Evolutionary conservation across 2,888 invertebrate species (phyloP).

Genomic region (Lacanobia oleracea): DNA sequence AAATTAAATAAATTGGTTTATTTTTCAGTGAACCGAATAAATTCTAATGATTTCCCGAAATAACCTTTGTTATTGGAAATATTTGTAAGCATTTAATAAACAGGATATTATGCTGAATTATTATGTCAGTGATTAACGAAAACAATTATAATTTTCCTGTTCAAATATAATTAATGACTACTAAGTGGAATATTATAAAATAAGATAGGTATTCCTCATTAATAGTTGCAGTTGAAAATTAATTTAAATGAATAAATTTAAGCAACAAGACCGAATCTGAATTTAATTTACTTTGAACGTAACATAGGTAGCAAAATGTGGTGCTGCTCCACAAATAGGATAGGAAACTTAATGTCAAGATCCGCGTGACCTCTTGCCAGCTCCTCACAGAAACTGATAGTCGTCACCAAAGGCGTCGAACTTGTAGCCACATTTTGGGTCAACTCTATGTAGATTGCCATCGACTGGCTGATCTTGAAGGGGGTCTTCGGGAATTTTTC

Average conservation of each 20-base stretch:
- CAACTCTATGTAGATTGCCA: neutral
- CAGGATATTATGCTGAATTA: constrained; percentile 27
- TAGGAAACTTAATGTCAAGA: neutral
- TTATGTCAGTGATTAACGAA: neutral
- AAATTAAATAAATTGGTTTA: too few species aligned
- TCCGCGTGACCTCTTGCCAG: neutral
- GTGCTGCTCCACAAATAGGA: neutral
- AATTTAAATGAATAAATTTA: neutral
- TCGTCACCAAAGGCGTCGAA: neutral
- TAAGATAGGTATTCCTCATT: neutral
- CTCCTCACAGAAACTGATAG: neutral
- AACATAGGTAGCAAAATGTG: neutral
- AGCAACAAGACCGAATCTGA: neutral
- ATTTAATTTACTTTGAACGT: neutral
- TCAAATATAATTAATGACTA: neutral
- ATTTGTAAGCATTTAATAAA: neutral
- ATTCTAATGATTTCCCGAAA: neutral
- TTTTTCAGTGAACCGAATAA: neutral
- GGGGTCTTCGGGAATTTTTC: constrained; percentile 22
- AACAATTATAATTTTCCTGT: neutral
- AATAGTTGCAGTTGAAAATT: neutral
- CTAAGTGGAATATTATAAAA: neutral
- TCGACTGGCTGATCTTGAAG: neutral
- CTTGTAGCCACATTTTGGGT: neutral
- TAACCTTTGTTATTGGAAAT: neutral